These are phyloP conservation scores for Diplazon laetatorius DNA, from an alignment of 2,888 invertebrate species.

Conservation along the genomic window DNA sequence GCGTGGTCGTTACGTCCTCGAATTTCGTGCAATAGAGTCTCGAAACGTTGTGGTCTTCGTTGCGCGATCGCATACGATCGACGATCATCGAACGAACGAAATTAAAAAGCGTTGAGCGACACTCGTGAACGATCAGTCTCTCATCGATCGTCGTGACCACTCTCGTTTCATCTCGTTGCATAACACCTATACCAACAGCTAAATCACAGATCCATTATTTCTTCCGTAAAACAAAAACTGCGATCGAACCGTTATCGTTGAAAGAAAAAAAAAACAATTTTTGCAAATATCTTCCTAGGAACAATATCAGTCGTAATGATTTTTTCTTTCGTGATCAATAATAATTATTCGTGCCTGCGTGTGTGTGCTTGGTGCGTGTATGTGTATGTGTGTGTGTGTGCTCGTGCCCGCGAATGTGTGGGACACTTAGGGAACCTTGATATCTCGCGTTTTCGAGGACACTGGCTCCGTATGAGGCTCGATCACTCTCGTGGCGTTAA, in stretches of 20 bases:
- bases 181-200: neutral
- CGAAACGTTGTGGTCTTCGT: conserved; percentile 34
- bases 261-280: neutral
- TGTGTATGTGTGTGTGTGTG: conserved; percentile 6
- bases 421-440: conserved; percentile 33
- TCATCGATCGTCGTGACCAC: conserved; percentile 56
- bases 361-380: neutral
- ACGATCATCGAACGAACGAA: conserved; percentile 39
- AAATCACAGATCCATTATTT: neutral
- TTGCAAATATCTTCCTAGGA: neutral
- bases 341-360: neutral
- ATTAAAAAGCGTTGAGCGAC: conserved; percentile 39
- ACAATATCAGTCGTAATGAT: neutral
- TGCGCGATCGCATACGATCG: conserved; percentile 42
- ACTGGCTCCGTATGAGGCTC: conserved; percentile 55
- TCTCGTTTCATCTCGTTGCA: neutral
- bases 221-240: neutral
- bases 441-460: conserved; percentile 50
- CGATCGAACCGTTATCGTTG: too few species aligned
- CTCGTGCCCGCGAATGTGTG: neutral
- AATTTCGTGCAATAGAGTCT: conserved; percentile 26
- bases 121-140: conserved; percentile 54
- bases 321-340: neutral
- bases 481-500: conserved; percentile 35
- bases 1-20: conserved; percentile 62